Base-by-base conservation (phyloP, 1,140 invertebrate genomes). In the Elymnias hypermnestra region DNA sequence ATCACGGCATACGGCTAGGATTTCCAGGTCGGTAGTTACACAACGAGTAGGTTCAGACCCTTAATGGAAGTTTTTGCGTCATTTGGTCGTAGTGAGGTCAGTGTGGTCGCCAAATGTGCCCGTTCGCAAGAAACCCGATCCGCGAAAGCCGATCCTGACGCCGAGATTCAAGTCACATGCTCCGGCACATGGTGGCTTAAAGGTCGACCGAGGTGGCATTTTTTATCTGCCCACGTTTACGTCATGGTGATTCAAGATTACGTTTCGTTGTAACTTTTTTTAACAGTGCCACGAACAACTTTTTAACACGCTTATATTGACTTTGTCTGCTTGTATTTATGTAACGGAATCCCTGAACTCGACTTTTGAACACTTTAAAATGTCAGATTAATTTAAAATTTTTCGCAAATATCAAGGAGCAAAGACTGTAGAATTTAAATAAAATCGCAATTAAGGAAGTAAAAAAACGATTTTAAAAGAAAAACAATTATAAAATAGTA, bases 81-180 rank as follows among this genome's bases (percentile, higher is more conserved):
- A 76, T 72, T 74, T 72, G 67, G 67, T 44, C 53, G 56, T 41
- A 52, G 41, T 38, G 50, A 45, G 54, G 57, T 51, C 71, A 64
- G 72, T 72, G 68, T 74, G 75, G 72, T 62, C 64, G 60, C 79
- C 76, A 81, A 81, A 83, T 81, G 76, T 77, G 69, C 48, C 64
- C 60, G 47, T 60, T 70, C 55, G 52, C 52, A 54, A 63, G 75
- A 68, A 81, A 83, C 48, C 52, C 49, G 72, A 83, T 45, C 58
- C 48, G 43, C 40, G 64, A 66, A 68, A 71, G 64, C 56, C 53
- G 67, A 71, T 65, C 64, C 65, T 47, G 57, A 52, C 53, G 60
- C 67, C 53, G 72, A 72, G 79, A 83, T 82, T 83, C 65, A 45
- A 46, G 55, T 57, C 72, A 75, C 53, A 73, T 77, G 74, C 44